Base-by-base conservation (phyloP, 2,888 invertebrate species). In the Sycophila texana region DNA sequence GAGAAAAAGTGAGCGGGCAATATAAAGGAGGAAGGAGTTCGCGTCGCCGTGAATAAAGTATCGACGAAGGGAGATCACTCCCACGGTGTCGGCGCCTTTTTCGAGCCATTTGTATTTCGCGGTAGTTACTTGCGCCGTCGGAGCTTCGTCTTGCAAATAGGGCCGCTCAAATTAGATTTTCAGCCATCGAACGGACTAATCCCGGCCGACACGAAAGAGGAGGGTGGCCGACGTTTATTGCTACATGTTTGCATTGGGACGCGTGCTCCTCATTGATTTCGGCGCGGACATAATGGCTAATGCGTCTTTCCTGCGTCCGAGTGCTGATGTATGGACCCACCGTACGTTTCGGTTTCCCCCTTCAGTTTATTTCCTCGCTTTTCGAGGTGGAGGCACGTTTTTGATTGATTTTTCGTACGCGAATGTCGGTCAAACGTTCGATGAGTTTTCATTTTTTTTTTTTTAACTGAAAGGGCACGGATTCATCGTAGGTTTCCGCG, bases 101-200 rank as follows among this genome's bases (percentile, higher is more conserved):
- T 2, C 58, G 83, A 86, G 86, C 85, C 86, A 87, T 87, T 85
- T 84, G 84, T 87, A 86, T 87, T 87, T 87, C 86, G 84, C 85
- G 84, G 85, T 86, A 86, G 86, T 87, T 87, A 87, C 86, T 87
- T 83, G 80, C 81, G 76, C 84, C 85, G 86, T 85, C 84, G 84
- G 39, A 55, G 39, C 10, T 14, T 16, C 39, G 39, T 39, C 39
- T 39, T 39, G 39, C 39, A 39, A 39, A 39, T 7, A 39, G 74
- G 65, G 79, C 30, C 63, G 66, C 74, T 74, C 81, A 82, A 87
- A 87, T 86, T 86, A 83, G 86, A 87, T 87, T 86, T 79, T 82
- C 83, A 82, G 75, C 79, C 82, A 26, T 18, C 51, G 30, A 86
- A 84, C 85, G 84, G 85, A 86, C 85, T 85, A 85, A 86, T 85